These are phyloP conservation scores for Aphelinus certus DNA, from an alignment of 1,140 invertebrate species.

Conservation along the genomic window DNA sequence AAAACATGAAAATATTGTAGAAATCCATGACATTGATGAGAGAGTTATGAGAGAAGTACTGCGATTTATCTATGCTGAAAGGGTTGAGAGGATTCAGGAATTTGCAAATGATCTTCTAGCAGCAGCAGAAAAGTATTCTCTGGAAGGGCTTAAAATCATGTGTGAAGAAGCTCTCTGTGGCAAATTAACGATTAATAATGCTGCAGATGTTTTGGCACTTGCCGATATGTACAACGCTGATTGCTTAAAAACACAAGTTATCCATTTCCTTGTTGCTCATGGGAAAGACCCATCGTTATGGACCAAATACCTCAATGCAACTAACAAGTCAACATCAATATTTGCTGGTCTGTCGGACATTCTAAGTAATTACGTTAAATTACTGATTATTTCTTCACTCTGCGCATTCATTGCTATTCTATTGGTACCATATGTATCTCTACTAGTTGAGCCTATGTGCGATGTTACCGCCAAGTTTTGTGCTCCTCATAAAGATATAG, in stretches of 20 bases:
- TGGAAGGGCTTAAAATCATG: constrained; percentile 98
- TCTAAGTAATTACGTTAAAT: constrained; percentile 23
- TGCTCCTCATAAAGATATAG: constrained; percentile 21
- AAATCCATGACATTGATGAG: constrained; percentile 96
- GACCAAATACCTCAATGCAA: constrained; percentile 17
- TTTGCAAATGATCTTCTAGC: constrained; percentile 98
- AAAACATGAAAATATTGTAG: constrained; percentile 93
- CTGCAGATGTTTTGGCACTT: constrained; percentile 95
- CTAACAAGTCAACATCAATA: constrained; percentile 10
- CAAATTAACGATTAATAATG: constrained; percentile 94
- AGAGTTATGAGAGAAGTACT: constrained; percentile 97
- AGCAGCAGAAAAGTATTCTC: constrained; percentile 97
- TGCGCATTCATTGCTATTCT: constrained; percentile 28
- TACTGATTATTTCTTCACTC: constrained; percentile 20
- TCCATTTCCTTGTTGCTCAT: constrained; percentile 78
- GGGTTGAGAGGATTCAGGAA: constrained; percentile 93
- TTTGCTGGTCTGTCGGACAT: constrained; percentile 20
- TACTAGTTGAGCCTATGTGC: constrained; percentile 28
- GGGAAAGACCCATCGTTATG: constrained; percentile 29
- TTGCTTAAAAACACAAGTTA: constrained; percentile 97
- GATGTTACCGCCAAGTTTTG: constrained; percentile 32
- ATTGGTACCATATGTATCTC: constrained; percentile 19
- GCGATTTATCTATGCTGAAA: constrained; percentile 97
- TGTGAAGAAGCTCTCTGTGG: constrained; percentile 98
- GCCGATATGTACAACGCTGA: constrained; percentile 98